These are phyloP conservation scores for Salvelinus namaycush DNA, from an alignment of 2,113 vertebrate species.

Conservation along the genomic window DNA sequence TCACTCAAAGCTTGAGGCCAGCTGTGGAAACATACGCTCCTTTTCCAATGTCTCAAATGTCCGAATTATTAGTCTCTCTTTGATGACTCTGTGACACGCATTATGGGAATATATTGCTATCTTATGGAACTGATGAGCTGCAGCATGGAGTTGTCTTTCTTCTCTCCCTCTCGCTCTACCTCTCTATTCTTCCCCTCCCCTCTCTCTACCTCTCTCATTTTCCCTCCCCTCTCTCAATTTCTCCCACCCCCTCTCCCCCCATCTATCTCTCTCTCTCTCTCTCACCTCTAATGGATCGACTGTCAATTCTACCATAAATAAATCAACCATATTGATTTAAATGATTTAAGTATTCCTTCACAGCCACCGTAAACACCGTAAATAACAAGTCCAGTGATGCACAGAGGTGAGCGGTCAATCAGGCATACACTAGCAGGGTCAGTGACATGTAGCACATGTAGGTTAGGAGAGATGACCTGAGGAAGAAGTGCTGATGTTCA, in stretches of 20 bases:
- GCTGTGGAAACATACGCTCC: slow-evolving; percentile 64
- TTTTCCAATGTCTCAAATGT: slow-evolving; percentile 38
- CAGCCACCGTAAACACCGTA: slow-evolving; percentile 5
- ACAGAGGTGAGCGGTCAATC: not conserved
- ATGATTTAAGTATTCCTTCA: slow-evolving; percentile 10
- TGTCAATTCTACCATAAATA: slow-evolving; percentile 44
- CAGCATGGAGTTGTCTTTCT: not conserved
- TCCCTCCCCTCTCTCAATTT: not conserved
- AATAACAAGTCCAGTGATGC: not conserved
- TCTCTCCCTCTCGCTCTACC: not conserved
- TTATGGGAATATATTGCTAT: not conserved
- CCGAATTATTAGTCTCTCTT: slow-evolving; percentile 30
- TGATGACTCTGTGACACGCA: slow-evolving; percentile 24
- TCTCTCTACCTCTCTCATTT: not conserved
- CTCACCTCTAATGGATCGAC: slow-evolving; percentile 21
- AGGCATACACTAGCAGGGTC: slow-evolving; percentile 14
- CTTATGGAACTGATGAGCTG: not conserved
- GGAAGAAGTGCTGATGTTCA: slow-evolving; percentile 1
- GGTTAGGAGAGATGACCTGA: slow-evolving; percentile 12
- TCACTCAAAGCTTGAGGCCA: slow-evolving; percentile 46
- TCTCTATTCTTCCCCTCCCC: no score
- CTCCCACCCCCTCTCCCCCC: not conserved
- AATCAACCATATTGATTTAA: slow-evolving; percentile 38
- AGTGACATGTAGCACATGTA: slow-evolving; percentile 14
- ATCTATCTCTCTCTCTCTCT: not conserved